Evolutionary conservation across 2,888 invertebrate species (phyloP).

Genomic region (Odontomyia ornata): DNA sequence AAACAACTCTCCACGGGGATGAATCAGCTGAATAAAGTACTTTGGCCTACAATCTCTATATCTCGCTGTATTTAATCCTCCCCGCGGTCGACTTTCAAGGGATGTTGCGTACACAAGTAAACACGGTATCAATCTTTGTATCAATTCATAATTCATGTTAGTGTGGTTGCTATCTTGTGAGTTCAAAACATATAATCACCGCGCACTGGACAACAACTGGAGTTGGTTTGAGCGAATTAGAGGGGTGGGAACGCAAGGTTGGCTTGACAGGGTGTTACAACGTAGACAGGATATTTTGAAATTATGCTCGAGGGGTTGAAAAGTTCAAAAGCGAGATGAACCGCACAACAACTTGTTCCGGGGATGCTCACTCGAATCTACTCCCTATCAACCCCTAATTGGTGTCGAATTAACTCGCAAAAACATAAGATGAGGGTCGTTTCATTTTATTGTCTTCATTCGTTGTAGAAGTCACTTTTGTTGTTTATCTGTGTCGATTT

Average conservation of each 20-base stretch:
- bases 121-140: conserved; percentile 61
- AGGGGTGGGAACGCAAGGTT: not conserved
- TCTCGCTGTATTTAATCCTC: not conserved
- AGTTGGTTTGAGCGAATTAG: not conserved
- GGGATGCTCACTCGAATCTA: conserved; percentile 13
- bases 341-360: conserved; percentile 44
- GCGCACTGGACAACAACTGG: conserved; percentile 21
- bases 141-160: conserved; percentile 65
- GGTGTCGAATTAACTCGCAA: conserved; percentile 63
- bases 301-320: conserved; percentile 53
- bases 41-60: not conserved
- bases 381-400: conserved; percentile 61
- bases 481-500: conserved; percentile 28
- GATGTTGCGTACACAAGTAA: conserved; percentile 45
- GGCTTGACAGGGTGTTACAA: conserved; percentile 46
- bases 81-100: conserved; percentile 20
- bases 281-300: conserved; percentile 15
- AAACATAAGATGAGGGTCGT: conserved; percentile 56
- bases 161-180: conserved; percentile 33
- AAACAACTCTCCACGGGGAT: conserved; percentile 31
- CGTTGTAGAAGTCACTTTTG: conserved; percentile 37
- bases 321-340: conserved; percentile 49
- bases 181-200: conserved; percentile 32
- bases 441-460: conserved; percentile 51
- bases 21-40: conserved; percentile 24